These are phyloP conservation scores for Coreius guichenoti DNA, from an alignment of 2,797 vertebrate genomes.

Conservation along the genomic window DNA sequence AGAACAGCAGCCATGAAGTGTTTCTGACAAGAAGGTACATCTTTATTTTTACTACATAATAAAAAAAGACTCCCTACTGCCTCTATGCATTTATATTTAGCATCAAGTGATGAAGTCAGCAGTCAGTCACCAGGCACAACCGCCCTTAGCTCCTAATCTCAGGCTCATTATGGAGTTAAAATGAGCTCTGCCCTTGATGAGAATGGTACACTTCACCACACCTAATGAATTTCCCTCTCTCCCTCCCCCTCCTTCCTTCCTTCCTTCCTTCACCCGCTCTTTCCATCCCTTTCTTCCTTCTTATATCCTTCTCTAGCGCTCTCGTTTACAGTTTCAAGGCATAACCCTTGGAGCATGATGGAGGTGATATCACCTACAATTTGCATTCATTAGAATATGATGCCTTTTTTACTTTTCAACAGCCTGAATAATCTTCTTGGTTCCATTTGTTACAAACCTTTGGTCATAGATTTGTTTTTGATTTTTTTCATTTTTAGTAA, in stretches of 20 bases:
- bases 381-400: not conserved
- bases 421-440: not conserved
- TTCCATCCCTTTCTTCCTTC: not conserved
- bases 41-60: conserved; percentile 26
- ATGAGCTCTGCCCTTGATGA: conserved; percentile 40
- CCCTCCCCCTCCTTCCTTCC: not conserved
- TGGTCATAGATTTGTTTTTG: not conserved
- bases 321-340: not conserved
- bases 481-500: not conserved
- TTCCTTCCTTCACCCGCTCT: not conserved
- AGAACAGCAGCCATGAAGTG: conserved; percentile 14
- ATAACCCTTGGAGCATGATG: not conserved
- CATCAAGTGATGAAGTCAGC: conserved; percentile 37
- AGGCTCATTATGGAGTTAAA: conserved; percentile 49
- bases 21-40: conserved; percentile 19
- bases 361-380: conserved; percentile 5
- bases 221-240: conserved; percentile 33
- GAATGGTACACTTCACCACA: conserved; percentile 40
- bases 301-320: conserved; percentile 3
- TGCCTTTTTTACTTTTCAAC: not conserved
- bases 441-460: not conserved
- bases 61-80: not conserved
- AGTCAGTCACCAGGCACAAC: conserved; percentile 38
- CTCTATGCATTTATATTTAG: conserved; percentile 26
- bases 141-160: conserved; percentile 45